A percentile compares a stretch with the other conserved stretches of the same genome.
phyloP scores from a whole-genome alignment of 2,888 invertebrate species.

The Crocallis elinguaria region DNA sequence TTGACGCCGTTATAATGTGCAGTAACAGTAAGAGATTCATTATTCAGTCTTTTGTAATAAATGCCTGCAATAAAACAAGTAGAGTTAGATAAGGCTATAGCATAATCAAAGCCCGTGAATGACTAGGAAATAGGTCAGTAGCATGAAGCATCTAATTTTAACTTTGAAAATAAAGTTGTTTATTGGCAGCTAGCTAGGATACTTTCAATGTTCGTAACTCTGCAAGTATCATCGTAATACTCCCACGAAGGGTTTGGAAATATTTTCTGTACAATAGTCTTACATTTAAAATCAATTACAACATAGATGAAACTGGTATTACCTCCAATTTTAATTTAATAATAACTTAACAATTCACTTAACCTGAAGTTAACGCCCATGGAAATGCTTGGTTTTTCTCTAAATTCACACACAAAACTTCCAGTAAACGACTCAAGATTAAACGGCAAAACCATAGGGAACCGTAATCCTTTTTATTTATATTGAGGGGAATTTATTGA shows the following conservation, averaged over 20 bases:
- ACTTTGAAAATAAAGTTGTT: constrained; percentile 23
- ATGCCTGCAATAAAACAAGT: constrained; percentile 55
- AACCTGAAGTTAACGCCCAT: constrained; percentile 83
- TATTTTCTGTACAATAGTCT: neutral
- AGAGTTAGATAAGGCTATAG: constrained; percentile 4
- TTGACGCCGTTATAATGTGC: constrained; percentile 48
- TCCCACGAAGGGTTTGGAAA: neutral
- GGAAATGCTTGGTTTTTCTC: constrained; percentile 59
- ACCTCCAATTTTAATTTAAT: constrained; percentile 72
- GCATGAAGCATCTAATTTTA: constrained; percentile 36
- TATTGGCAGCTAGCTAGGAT: constrained; percentile 2
- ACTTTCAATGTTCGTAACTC: constrained; percentile 13
- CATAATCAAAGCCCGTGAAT: neutral
- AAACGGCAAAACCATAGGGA: constrained; percentile 36
- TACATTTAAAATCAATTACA: neutral
- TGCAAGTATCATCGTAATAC: neutral
- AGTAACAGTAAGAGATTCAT: constrained; percentile 71
- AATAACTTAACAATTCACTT: constrained; percentile 67
- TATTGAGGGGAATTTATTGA: constrained; percentile 47
- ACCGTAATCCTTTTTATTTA: constrained; percentile 29
- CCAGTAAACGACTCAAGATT: constrained; percentile 47
- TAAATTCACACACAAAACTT: constrained; percentile 47
- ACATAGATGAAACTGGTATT: constrained; percentile 7
- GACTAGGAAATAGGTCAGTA: constrained; percentile 27
- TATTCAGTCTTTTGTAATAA: constrained; percentile 63